Evolutionary conservation across 1,140 invertebrate genomes (phyloP), one percentile per base, ranked within the genome.

Genomic region (Thaumatotibia leucotreta): DNA sequence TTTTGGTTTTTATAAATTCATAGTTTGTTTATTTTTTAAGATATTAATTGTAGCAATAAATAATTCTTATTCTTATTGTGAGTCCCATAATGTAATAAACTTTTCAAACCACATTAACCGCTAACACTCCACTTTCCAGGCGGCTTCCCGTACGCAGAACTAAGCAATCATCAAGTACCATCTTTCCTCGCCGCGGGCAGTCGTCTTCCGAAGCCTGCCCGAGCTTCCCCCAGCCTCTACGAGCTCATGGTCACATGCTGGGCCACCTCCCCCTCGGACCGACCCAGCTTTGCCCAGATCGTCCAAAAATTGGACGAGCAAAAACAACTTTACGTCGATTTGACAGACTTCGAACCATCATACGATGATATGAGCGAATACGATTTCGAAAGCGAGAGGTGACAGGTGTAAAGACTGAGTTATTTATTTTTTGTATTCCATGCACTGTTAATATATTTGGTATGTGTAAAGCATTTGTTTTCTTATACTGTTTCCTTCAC

Each of bases 221-320:
- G 93, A 62, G 94, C 95, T 49, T 94, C 94, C 0, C 85, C 91
- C 0, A 92, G 95, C 68, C 85, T 97, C 68, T 96, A 96, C 82
- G 88, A 93, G 1, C 86, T 95, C 9, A 96, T 96, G 95, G 74
- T 91, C 35, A 86, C 92, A 64, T 96, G 95, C 77, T 96, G 95
- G 95, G 83, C 92, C 0, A 91, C 92, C 9, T 77, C 92, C 27
- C 91, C 94, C 0, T 82, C 91, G 5, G 79, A 92, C 24, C 87
- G 95, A 14, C 95, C 95, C 1, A 92, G 89, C 9, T 96, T 96
- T 70, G 78, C 84, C 49, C 89, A 93, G 33, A 88, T 94, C 35
- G 93, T 93, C 1, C 88, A 88, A 64, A 84, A 92, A 49, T 76
- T 94, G 20, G 92, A 92, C 22, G 86, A 80, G 4, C 83, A 89